phyloP scores from a whole-genome alignment of 2,113 vertebrate genomes.

The Apteryx mantelli region DNA sequence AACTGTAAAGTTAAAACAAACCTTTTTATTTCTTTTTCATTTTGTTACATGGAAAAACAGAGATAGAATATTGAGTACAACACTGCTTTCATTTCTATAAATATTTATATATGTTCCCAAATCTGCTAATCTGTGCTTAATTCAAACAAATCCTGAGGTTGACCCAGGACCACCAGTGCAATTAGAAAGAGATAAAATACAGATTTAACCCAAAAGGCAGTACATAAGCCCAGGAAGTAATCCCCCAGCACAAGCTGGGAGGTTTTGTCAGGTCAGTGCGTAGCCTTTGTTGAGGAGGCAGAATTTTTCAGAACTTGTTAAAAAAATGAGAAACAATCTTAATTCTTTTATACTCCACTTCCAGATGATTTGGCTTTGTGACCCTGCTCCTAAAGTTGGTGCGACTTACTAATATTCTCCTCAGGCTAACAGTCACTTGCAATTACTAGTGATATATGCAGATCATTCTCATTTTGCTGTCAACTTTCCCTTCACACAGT shows the following conservation, averaged over 20 bases:
- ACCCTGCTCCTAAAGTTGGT: background rate
- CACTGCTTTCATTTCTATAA: background rate
- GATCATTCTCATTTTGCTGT: background rate
- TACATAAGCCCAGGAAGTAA: background rate
- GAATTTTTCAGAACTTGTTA: background rate
- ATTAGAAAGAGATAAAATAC: conserved; percentile 52
- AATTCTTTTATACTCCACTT: background rate
- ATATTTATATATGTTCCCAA: background rate
- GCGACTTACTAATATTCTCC: background rate
- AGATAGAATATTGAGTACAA: background rate
- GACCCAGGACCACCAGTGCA: background rate
- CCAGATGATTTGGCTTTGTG: background rate
- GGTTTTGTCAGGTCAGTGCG: background rate
- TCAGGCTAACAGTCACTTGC: background rate
- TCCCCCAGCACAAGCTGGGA: background rate
- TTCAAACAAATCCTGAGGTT: background rate
- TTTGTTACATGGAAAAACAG: background rate
- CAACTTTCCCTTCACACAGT: background rate
- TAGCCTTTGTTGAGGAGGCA: background rate
- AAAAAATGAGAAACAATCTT: background rate
- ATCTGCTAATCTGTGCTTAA: background rate
- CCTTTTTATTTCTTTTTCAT: background rate
- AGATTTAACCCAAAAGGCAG: background rate
- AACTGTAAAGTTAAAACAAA: background rate
- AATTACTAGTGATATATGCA: background rate